Evolutionary conservation across 1,140 invertebrate genomes (phyloP).

Genomic region (Drosophila sturtevanti): DNA sequence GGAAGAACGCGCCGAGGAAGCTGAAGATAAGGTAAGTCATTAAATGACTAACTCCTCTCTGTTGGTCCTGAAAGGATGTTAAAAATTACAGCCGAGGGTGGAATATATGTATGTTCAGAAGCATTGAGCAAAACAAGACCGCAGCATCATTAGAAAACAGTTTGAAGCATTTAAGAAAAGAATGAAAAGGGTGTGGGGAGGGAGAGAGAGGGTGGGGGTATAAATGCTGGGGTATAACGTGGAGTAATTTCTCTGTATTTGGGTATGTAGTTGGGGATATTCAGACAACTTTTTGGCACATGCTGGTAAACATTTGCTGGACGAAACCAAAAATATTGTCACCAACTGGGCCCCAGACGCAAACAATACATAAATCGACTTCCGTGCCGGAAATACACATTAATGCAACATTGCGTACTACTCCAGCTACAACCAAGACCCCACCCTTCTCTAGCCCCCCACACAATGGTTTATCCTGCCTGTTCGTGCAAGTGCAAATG

Average conservation of each 20-base stretch:
- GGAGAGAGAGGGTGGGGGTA: neutral
- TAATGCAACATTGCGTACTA: conserved; percentile 70
- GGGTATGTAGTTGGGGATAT: neutral
- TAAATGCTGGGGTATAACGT: too few species aligned
- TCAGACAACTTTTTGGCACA: conserved; percentile 25
- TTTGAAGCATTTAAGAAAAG: conserved; percentile 55
- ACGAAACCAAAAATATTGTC: conserved; percentile 36
- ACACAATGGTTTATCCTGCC: neutral
- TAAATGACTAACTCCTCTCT: conserved; percentile 53
- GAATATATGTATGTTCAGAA: conserved; percentile 35
- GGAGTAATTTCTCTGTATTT: too few species aligned
- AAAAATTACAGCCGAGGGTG: neutral
- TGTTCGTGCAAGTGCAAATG: conserved; percentile 70
- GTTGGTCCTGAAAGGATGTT: neutral
- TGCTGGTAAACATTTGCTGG: conserved; percentile 44
- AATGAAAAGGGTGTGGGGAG: conserved; percentile 41
- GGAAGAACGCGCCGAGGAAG: conserved; percentile 93
- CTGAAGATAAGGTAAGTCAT: conserved; percentile 93
- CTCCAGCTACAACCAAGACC: neutral
- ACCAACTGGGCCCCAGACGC: conserved; percentile 43
- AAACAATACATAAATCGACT: conserved; percentile 64
- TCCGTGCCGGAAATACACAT: conserved; percentile 75
- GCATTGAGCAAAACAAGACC: conserved; percentile 31
- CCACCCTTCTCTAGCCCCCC: neutral
- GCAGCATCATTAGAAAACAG: conserved; percentile 50